Evolutionary conservation across 2,113 vertebrate species (phyloP).

Genomic region (Eira barbara): DNA sequence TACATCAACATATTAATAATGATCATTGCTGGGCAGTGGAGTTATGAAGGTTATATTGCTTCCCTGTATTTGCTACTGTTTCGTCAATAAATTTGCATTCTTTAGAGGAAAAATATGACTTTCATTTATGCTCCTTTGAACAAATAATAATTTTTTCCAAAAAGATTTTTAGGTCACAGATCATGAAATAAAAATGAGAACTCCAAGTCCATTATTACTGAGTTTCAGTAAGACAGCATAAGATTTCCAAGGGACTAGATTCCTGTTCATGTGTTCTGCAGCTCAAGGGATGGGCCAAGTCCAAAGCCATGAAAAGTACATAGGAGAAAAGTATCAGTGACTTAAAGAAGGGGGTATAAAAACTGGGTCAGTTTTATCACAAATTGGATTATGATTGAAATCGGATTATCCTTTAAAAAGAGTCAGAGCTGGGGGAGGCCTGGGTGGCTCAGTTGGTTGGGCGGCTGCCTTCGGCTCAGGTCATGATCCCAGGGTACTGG

Average conservation of each 20-base stretch:
- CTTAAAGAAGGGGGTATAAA: background rate
- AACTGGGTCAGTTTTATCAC: background rate
- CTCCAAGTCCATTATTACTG: background rate
- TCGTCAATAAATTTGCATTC: background rate
- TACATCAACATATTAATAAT: background rate
- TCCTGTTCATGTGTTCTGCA: background rate
- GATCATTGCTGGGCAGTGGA: background rate
- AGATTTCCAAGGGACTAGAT: background rate
- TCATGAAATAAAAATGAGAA: background rate
- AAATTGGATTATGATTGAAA: background rate
- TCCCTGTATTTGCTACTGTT: background rate
- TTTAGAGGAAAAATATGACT: background rate
- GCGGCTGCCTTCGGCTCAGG: no score
- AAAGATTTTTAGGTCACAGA: background rate
- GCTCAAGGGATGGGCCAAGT: background rate
- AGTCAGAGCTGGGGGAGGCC: background rate
- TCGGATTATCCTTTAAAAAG: background rate
- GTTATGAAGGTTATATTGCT: background rate
- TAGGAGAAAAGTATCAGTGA: background rate
- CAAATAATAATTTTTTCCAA: conserved; percentile 1
- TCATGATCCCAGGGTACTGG: no score
- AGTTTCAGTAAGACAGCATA: background rate
- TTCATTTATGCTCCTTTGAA: background rate
- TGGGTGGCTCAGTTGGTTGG: background rate
- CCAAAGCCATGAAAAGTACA: background rate